phyloP scores from a whole-genome alignment of 2,888 invertebrate genomes.

The Drosophila mulleri region DNA sequence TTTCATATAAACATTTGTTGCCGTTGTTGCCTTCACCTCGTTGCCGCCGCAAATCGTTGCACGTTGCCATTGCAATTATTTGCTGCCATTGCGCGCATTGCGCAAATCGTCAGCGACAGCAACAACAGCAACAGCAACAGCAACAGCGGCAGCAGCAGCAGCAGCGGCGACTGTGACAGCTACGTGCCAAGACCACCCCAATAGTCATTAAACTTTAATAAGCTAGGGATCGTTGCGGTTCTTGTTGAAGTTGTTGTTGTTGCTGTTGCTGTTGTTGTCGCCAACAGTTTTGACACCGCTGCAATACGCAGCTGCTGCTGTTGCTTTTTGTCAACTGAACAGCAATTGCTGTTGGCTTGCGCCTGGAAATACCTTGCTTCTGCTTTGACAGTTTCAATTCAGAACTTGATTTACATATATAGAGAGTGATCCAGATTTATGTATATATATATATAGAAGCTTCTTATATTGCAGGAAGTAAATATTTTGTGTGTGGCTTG shows the following conservation, averaged over 20 bases:
- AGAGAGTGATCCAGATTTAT: too few relatives aligned
- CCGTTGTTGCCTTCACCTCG: slow-evolving; percentile 73
- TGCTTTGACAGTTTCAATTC: background rate
- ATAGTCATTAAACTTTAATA: slow-evolving; percentile 71
- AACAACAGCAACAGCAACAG: slow-evolving; percentile 16
- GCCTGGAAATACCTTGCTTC: background rate
- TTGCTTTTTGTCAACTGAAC: slow-evolving; percentile 33
- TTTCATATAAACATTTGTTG: slow-evolving; percentile 72
- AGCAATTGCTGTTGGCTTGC: slow-evolving; percentile 11
- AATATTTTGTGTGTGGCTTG: slow-evolving; percentile 15
- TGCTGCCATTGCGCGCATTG: slow-evolving; percentile 68
- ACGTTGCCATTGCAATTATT: slow-evolving; percentile 77
- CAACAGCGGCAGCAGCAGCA: slow-evolving; percentile 23
- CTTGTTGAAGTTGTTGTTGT: background rate
- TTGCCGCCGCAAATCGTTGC: slow-evolving; percentile 78
- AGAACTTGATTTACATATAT: background rate
- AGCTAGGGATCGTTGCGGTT: slow-evolving; percentile 60
- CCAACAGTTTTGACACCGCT: slow-evolving; percentile 50
- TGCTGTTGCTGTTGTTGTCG: slow-evolving; percentile 38
- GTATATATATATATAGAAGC: background rate
- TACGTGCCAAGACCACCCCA: slow-evolving; percentile 69
- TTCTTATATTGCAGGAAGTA: background rate
- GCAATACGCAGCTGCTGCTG: slow-evolving; percentile 50
- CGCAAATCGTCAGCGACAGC: slow-evolving; percentile 63
- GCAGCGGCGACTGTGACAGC: slow-evolving; percentile 48